Evolutionary conservation across 2,888 invertebrate genomes (phyloP), one percentile per base, ranked within the genome.

Genomic region (Hololepta plana): DNA sequence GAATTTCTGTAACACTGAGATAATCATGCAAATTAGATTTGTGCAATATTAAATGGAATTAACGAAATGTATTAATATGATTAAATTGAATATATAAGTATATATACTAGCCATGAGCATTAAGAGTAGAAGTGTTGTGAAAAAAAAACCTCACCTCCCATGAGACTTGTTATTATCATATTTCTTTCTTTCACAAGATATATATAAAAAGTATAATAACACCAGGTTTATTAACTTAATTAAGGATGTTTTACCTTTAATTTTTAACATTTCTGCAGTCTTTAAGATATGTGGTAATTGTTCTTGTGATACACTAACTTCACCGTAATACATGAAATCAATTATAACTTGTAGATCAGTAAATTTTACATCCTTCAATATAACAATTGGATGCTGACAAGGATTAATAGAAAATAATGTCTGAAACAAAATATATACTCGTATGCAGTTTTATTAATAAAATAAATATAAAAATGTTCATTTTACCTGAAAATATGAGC

Each of bases 321-420:
- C 85, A 1, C 88, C 88, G 43, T 80, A 80, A 50, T 88, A 88
- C 79, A 88, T 87, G 47, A 87, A 88, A 46, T 85, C 82, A 6
- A 87, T 81, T 67, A 87, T 79, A 14, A 79, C 80, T 46, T 79
- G 76, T 30, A 87, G 63, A 53, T 87, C 84, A 25, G 72, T 67
- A 46, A 77, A 85, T 43, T 79, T 75, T 6, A 87, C 80, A 62
- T 87, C 85, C 53, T 85, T 87, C 23, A 87, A 57, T 42, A 87
- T 85, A 24, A 87, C 84, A 42, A 87, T 85, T 4, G 87, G 85
- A 55, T 87, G 85, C 41, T 79, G 73, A 45, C 82, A 82, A 6
- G 85, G 84, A 57, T 84, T 84, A 35, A 79, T 71, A 19, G 80
- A 73, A 46, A 87, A 87, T 28, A 87, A 51, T 4, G 76, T 68